A percentile compares a stretch with the other conserved stretches of the same genome.
Conservation (phyloP, 2,797 vertebrate genomes). For the Enteromius fasciolatus region DNA sequence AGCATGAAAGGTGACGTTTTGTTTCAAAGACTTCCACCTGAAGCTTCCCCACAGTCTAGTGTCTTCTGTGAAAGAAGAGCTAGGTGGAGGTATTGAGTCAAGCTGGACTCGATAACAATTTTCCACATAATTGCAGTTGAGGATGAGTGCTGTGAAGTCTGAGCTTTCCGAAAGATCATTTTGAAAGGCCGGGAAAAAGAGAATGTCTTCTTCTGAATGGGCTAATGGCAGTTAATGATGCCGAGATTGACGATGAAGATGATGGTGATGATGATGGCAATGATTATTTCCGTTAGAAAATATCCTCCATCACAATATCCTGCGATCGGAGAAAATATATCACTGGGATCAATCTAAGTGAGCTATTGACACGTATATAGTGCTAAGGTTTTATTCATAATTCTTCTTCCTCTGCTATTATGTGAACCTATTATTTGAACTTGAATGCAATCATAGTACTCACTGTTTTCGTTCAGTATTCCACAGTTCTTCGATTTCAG, state of each 20-base stretch:
- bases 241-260: constrained; percentile 24
- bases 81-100: constrained; percentile 72
- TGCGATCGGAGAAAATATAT: background rate
- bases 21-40: constrained; percentile 29
- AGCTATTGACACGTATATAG: background rate
- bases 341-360: constrained; percentile 23
- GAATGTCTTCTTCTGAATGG: constrained; percentile 37
- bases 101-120: constrained; percentile 56
- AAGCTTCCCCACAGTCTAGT: constrained; percentile 26
- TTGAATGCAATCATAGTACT: constrained; percentile 11
- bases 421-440: background rate
- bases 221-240: constrained; percentile 50
- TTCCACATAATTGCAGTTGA: constrained; percentile 53
- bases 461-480: background rate
- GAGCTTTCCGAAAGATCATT: constrained; percentile 35
- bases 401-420: constrained; percentile 14
- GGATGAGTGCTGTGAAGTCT: constrained; percentile 34
- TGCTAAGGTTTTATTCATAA: background rate
- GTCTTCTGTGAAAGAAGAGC: constrained; percentile 62
- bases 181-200: constrained; percentile 15
- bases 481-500: background rate
- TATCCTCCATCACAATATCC: constrained; percentile 24
- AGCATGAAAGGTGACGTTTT: constrained; percentile 41
- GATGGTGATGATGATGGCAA: constrained; percentile 26
- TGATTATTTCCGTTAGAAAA: constrained; percentile 27